phyloP scores from a whole-genome alignment of 2,888 invertebrate species.

The Pollenia angustigena region DNA sequence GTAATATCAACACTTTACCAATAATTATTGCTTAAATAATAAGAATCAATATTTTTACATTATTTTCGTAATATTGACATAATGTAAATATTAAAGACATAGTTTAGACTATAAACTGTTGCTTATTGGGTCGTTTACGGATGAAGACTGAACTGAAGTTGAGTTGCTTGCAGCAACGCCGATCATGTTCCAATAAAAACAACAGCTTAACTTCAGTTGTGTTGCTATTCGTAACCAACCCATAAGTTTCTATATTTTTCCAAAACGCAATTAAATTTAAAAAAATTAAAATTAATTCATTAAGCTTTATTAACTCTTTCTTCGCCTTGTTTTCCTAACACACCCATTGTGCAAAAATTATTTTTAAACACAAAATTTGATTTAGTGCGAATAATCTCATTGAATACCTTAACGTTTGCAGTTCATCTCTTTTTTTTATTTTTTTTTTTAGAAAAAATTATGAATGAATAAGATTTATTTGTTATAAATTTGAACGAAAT shows the following conservation, averaged over 20 bases:
- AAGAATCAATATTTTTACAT: background rate
- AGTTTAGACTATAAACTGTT: no score
- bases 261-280: background rate
- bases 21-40: no score
- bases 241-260: no score
- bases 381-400: background rate
- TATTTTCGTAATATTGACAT: slow-evolving; percentile 1
- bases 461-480: slow-evolving; percentile 21
- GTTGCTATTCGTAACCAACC: no score
- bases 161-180: no score
- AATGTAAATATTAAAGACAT: background rate
- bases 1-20: no score
- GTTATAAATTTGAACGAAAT: background rate
- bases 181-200: no score
- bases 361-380: background rate
- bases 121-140: no score
- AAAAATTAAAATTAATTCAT: no score
- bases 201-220: no score
- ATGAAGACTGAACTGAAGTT: no score
- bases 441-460: slow-evolving; percentile 1
- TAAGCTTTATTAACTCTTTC: no score
- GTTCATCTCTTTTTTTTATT: background rate
- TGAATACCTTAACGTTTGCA: background rate
- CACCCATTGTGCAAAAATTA: slow-evolving; percentile 21
- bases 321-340: background rate